A percentile compares a stretch with the other conserved stretches of the same genome.
These are phyloP conservation scores for Phymorhynchus buccinoides DNA, from an alignment of 1,140 invertebrate genomes.

Conservation along the genomic window DNA sequence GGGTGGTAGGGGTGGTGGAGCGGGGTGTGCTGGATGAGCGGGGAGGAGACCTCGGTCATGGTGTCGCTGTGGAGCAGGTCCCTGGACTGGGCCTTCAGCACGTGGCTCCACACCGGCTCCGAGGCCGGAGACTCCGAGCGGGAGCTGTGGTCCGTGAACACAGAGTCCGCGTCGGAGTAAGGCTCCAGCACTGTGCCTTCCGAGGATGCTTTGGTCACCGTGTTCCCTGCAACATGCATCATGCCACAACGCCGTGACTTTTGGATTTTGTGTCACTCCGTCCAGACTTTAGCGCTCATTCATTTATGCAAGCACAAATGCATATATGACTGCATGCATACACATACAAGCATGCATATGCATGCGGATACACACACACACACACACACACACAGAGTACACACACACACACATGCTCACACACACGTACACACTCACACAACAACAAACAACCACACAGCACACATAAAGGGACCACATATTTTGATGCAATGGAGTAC, in stretches of 20 bases:
- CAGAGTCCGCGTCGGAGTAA: constrained; percentile 66
- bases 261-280: no score
- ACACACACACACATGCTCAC: no score
- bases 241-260: no score
- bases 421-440: no score
- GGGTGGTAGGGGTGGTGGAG: constrained; percentile 20
- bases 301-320: background rate
- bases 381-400: no score
- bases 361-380: background rate
- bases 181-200: constrained; percentile 67
- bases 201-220: constrained; percentile 67
- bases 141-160: constrained; percentile 67
- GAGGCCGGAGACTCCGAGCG: constrained; percentile 69
- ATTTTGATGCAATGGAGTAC: no score
- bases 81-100: constrained; percentile 53
- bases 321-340: background rate
- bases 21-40: constrained; percentile 40
- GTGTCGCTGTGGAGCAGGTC: constrained; percentile 69
- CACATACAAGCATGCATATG: background rate
- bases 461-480: no score
- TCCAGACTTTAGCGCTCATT: no score
- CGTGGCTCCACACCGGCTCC: constrained; percentile 61
- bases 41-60: constrained; percentile 56
- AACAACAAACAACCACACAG: no score
- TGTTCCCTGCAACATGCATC: constrained; percentile 61